phyloP scores from a whole-genome alignment of 2,888 invertebrate species.

The Tipula confusa region DNA sequence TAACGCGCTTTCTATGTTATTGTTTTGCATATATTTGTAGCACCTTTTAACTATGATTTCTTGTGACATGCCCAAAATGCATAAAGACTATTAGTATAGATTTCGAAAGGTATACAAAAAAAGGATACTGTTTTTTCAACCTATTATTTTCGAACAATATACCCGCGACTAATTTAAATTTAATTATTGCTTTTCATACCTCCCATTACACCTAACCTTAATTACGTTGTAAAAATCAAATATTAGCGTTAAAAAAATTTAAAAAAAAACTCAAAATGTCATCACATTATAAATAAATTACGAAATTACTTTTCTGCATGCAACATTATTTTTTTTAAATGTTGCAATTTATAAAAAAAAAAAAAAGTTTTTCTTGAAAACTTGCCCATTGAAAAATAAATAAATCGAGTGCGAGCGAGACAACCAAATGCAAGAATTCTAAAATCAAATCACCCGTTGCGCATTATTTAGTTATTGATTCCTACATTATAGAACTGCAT shows the following conservation, averaged over 20 bases:
- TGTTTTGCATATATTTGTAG: not conserved
- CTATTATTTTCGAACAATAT: not conserved
- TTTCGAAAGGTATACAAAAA: not conserved
- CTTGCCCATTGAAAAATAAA: too few species aligned
- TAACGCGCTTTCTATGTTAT: not conserved
- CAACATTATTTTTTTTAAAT: not conserved
- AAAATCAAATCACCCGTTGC: not conserved
- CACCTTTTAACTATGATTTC: not conserved
- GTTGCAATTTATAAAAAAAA: not conserved
- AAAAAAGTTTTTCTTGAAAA: too few species aligned
- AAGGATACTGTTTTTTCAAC: not conserved
- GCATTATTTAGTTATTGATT: not conserved
- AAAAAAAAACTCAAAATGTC: not conserved
- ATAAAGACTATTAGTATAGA: not conserved
- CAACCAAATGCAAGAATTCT: not conserved
- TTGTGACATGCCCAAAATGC: not conserved
- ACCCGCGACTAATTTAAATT: not conserved
- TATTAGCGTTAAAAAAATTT: not conserved
- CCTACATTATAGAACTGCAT: not conserved
- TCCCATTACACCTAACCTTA: not conserved
- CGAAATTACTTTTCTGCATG: not conserved
- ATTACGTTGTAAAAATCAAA: not conserved
- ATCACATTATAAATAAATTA: not conserved
- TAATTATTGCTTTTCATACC: not conserved
- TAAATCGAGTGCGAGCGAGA: too few species aligned